Base-by-base conservation (phyloP, 2,888 invertebrate genomes). In the Amblyjoppa fuscipennis region DNA sequence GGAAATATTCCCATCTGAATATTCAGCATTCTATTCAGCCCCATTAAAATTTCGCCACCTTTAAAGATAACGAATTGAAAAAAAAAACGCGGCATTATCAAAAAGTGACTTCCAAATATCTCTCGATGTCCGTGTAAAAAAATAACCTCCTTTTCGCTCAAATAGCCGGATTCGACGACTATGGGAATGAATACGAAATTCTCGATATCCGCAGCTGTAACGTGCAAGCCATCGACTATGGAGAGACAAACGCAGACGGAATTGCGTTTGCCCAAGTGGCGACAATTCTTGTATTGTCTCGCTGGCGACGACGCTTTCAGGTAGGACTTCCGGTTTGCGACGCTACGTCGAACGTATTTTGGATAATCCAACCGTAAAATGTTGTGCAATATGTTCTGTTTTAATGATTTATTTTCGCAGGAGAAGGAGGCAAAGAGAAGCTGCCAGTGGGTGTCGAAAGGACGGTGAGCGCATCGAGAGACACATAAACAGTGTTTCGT, bases 231-330 rank as follows among this genome's bases (percentile, higher is more conserved):
- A 0, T 93, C 96, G 34, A 97, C 97, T 9, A 96, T 97, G 96
- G 98, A 98, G 91, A 95, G 97, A 70, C 97, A 97, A 80, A 98
- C 98, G 0, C 98, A 98, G 94, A 98, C 98, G 0, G 98, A 98
- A 92, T 95, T 95, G 25, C 95, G 96, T 78, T 95, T 97, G 69
- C 97, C 97, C 0, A 96, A 96, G 90, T 97, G 97, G 96, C 95
- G 96, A 78, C 98, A 98, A 92, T 96, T 98, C 90, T 95, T 98
- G 89, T 97, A 97, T 93, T 98, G 98, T 91, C 95, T 98, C 20
- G 96, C 96, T 61, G 97, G 97, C 0, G 97, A 97, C 91, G 97
- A 97, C 88, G 96, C 96, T 78, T 97, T 97, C 93, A 95, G 92
- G 94, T 93, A 79, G 85, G 34, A 75, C 64, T 85, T 79, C 61